Evolutionary conservation across 2,888 invertebrate species (phyloP), one percentile per base, ranked within the genome.

Genomic region (Pammene aurita): DNA sequence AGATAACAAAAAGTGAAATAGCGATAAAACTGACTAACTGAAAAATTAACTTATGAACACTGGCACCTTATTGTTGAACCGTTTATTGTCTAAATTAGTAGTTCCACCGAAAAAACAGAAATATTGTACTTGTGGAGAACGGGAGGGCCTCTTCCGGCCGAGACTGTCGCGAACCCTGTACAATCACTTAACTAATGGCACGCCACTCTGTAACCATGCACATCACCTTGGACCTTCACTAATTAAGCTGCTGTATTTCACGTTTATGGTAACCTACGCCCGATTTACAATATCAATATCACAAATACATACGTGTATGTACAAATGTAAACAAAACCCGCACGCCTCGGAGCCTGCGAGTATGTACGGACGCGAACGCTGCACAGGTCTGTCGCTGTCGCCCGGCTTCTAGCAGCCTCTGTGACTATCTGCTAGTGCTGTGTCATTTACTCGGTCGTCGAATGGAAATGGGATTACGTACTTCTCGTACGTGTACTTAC

Each of bases 1-100:
- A 74, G 78, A 81, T 78, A 78, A 80, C 73, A 74, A 74, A 76
- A 75, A 73, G 72, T 72, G 73, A 76, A 75, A 76, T 76, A 77
- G 78, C 75, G 76, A 80, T 80, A 77, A 75, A 79, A 77, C 70
- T 71, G 73, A 78, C 72, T 80, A 77, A 79, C 71, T 72, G 76
- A 76, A 76, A 74, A 73, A 73, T 77, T 78, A 72, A 74, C 77
- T 78, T 79, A 81, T 80, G 76, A 85, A 84, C 87, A 86, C 86
- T 85, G 88, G 85, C 89, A 89, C 85, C 84, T 82, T 80, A 74
- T 76, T 72, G 74, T 75, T 74, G 73, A 78, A 82, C 77, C 75
- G 75, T 78, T 84, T 85, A 85, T 81, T 83, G 81, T 86, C 80
- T 79, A 77, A 76, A 66, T 72, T 75, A 69, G 73, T 67, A 68